Evolutionary conservation across 1,140 invertebrate species (phyloP).

Genomic region (Reticulitermes speratus): DNA sequence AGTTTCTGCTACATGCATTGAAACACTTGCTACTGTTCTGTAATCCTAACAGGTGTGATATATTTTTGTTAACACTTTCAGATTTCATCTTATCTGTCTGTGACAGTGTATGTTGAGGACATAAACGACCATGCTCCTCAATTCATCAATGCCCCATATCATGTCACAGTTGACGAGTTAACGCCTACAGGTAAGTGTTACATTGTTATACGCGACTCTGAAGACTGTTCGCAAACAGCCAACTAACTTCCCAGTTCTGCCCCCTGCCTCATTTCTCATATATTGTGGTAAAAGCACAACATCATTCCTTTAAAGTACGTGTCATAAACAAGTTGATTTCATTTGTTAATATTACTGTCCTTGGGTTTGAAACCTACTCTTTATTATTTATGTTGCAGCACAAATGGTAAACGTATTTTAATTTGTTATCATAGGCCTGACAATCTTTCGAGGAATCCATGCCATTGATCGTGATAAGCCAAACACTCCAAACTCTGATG

Average conservation of each 20-base stretch:
- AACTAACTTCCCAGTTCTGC: background rate
- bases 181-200: conserved; percentile 65
- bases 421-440: conserved; percentile 59
- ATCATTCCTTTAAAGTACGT: too few species aligned
- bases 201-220: too few species aligned
- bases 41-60: too few species aligned
- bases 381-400: too few species aligned
- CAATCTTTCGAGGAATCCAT: conserved; percentile 76
- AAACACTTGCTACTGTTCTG: too few species aligned
- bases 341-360: too few species aligned
- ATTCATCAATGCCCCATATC: conserved; percentile 74
- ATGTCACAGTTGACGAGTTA: conserved; percentile 74
- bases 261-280: background rate
- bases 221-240: background rate
- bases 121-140: conserved; percentile 76
- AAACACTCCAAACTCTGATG: conserved; percentile 85
- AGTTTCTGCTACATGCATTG: too few species aligned
- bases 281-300: background rate
- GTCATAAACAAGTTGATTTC: too few species aligned
- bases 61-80: conserved; percentile 38
- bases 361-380: too few species aligned
- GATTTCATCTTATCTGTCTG: conserved; percentile 76
- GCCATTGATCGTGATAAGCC: conserved; percentile 81
- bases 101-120: conserved; percentile 83
- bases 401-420: background rate